Evolutionary conservation across 2,797 vertebrate species (phyloP).

Genomic region (Pangasius djambal): DNA sequence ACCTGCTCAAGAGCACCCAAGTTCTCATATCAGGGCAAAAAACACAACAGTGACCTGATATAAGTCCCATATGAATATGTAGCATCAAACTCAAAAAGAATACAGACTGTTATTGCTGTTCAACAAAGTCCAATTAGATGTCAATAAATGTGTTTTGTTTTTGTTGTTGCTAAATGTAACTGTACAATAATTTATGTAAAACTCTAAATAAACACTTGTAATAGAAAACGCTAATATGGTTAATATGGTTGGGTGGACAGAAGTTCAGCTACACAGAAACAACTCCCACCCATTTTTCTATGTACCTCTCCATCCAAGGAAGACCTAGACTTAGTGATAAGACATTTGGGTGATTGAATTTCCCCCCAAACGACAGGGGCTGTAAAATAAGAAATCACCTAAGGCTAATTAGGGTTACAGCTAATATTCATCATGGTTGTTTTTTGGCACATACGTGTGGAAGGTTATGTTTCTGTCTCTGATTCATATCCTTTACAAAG

Average conservation of each 20-base stretch:
- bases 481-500: conserved; percentile 4
- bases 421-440: background rate
- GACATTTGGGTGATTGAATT: background rate
- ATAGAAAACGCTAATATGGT: background rate
- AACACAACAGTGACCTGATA: background rate
- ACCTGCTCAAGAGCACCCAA: background rate
- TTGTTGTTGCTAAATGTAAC: background rate
- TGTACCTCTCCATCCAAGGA: background rate
- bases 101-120: background rate
- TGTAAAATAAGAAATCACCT: background rate
- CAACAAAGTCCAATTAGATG: background rate
- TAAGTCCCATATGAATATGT: background rate
- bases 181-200: background rate
- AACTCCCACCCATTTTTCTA: background rate
- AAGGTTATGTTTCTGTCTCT: background rate
- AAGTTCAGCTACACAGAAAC: background rate
- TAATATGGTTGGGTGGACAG: background rate
- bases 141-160: background rate
- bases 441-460: background rate
- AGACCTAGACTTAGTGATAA: background rate
- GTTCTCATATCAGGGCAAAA: background rate
- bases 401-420: background rate
- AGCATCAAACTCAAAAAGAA: background rate
- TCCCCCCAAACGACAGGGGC: background rate
- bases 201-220: background rate